Conservation (phyloP, 2,797 vertebrate species). For the Loriculus beryllinus region DNA sequence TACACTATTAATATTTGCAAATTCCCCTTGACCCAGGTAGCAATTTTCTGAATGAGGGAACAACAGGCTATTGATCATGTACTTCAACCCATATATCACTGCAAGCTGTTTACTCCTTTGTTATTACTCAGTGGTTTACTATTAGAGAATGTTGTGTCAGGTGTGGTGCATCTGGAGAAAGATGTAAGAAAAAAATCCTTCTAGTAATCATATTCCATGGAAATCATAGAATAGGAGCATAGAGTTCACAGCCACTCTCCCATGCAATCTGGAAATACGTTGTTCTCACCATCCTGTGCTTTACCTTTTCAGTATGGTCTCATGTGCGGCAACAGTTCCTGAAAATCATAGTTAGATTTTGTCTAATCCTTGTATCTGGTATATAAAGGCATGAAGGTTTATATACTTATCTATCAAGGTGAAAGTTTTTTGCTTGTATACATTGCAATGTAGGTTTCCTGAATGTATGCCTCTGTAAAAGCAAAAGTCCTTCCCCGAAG, state of each 20-base stretch:
- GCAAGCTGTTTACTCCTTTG: neutral
- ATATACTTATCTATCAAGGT: neutral
- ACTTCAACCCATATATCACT: neutral
- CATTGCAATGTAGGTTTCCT: neutral
- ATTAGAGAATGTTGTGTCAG: neutral
- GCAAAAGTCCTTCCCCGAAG: neutral
- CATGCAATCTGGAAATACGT: neutral
- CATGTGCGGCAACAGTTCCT: neutral
- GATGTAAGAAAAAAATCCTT: neutral
- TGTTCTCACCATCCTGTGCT: neutral
- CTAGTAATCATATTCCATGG: neutral
- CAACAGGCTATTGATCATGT: neutral
- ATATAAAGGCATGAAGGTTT: neutral
- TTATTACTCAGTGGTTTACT: neutral
- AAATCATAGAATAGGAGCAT: neutral
- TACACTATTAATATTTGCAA: neutral
- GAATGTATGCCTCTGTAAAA: neutral
- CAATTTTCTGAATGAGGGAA: neutral
- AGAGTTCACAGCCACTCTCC: neutral
- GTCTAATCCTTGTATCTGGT: neutral
- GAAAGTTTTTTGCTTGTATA: neutral
- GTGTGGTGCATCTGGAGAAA: neutral
- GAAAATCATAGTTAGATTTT: neutral
- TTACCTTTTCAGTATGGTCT: neutral
- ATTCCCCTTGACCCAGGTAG: neutral